Evolutionary conservation across 2,797 vertebrate genomes (phyloP), one percentile per base, ranked within the genome.

Genomic region (Eulemur albifrons): DNA sequence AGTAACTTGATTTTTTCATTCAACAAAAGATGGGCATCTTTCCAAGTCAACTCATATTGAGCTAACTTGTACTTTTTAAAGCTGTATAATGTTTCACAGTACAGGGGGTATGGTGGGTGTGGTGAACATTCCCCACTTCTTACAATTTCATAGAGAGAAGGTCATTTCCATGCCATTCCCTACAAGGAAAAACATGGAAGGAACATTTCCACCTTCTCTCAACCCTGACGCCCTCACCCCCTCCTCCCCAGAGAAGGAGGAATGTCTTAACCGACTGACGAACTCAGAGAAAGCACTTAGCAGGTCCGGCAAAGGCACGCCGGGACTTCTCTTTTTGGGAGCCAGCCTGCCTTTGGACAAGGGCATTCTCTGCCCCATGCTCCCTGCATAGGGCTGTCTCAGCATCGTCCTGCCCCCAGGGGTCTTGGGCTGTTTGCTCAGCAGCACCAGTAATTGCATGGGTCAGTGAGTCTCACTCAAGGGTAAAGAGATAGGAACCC

Each of bases 51-150:
- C 8, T 72, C n/a, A 40, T 35, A 69, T 0, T 18, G 9, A 90
- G 52, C 50, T 88, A 65, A 50, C 8, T 30, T 67, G 59, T 15
- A 59, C 59, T 72, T 92, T 63, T 76, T 59, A 81, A 76, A 76
- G 32, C 40, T 88, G 25, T 30, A 21, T 10, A 6, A 21, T 59
- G 87, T 17, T 67, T 45, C n/a, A 45, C 7, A 50, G 63, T 10
- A 20, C 15, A 10, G 4, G 12, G 14, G 1, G 5, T 52, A 17
- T 52, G 1, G 10, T 20, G 54, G 21, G 0, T n/a, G 10, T 18
- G 6, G 21, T 13, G 13, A 50, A 80, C 27, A 50, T 7, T 75
- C 23, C 50, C 50, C 38, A 35, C 12, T 11, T n/a, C n/a, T 27
- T 61, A 61, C 35, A 50, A 35, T 81, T 92, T 94, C 50, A 61